Evolutionary conservation across 2,888 invertebrate genomes (phyloP).

Genomic region (Villa cingulata): DNA sequence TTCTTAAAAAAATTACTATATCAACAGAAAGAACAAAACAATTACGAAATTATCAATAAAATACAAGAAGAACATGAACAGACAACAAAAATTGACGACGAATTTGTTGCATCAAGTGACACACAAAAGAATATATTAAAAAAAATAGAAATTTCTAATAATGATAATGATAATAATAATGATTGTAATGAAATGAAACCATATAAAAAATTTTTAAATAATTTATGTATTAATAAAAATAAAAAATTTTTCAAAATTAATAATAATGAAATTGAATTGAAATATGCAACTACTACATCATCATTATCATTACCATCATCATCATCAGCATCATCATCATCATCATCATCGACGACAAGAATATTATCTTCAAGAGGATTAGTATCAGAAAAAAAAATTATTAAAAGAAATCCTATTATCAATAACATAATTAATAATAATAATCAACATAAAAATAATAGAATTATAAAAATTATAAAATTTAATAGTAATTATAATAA

Average conservation of each 20-base stretch:
- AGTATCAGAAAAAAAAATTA: no score
- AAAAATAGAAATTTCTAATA: not conserved
- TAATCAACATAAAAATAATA: not conserved
- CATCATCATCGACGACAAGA: not conserved
- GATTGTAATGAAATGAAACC: slow-evolving; percentile 2
- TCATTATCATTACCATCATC: no score
- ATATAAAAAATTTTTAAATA: slow-evolving; percentile 10
- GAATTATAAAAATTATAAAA: not conserved
- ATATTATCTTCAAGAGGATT: no score
- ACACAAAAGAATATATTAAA: not conserved
- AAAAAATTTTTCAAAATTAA: slow-evolving; percentile 5
- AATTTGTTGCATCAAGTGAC: not conserved
- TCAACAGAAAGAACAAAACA: slow-evolving; percentile 1
- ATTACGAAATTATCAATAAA: not conserved
- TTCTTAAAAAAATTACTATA: no score
- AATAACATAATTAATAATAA: not conserved
- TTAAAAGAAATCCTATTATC: no score
- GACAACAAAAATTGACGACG: not conserved
- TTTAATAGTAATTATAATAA: not conserved
- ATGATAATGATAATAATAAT: not conserved
- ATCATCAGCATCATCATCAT: not conserved
- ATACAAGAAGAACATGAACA: not conserved
- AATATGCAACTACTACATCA: no score
- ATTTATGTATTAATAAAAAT: slow-evolving; percentile 11
- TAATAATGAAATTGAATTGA: no score